Conservation (phyloP, 2,113 vertebrate species). For the Percopsis transmontana region DNA sequence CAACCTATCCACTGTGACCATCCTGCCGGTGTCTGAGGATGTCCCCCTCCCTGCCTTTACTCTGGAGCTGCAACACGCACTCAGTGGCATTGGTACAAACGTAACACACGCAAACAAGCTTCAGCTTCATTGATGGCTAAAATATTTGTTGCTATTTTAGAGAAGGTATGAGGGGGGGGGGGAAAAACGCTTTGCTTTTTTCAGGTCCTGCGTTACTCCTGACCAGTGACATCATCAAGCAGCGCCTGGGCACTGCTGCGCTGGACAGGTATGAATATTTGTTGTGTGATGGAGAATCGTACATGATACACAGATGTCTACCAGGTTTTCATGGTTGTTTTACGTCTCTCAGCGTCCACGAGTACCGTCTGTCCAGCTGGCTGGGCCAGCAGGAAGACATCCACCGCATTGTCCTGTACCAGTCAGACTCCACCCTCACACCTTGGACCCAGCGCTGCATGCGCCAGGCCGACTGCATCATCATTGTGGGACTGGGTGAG, state of each 20-base stretch:
- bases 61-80: constrained; percentile 91
- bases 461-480: constrained; percentile 92
- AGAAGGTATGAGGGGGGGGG: too few species aligned
- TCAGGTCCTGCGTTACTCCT: constrained; percentile 88
- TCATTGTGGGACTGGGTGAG: constrained; percentile 92
- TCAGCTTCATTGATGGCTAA: not conserved
- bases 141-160: not conserved
- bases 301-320: not conserved
- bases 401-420: constrained; percentile 93
- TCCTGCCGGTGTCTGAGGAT: constrained; percentile 90
- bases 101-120: not conserved
- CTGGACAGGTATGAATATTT: constrained; percentile 86
- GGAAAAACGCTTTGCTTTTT: constrained; percentile 1
- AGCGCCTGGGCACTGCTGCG: constrained; percentile 87
- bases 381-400: constrained; percentile 95
- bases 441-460: constrained; percentile 96
- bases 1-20: constrained; percentile 90
- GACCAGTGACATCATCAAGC: constrained; percentile 91
- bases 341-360: constrained; percentile 79
- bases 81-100: constrained; percentile 84
- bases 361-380: constrained; percentile 94
- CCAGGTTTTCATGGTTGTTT: not conserved
- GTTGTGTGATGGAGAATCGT: not conserved
- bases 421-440: constrained; percentile 86
- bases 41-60: constrained; percentile 90